Base-by-base conservation (phyloP, 2,797 vertebrate species). In the Syndactyla subalaris region DNA sequence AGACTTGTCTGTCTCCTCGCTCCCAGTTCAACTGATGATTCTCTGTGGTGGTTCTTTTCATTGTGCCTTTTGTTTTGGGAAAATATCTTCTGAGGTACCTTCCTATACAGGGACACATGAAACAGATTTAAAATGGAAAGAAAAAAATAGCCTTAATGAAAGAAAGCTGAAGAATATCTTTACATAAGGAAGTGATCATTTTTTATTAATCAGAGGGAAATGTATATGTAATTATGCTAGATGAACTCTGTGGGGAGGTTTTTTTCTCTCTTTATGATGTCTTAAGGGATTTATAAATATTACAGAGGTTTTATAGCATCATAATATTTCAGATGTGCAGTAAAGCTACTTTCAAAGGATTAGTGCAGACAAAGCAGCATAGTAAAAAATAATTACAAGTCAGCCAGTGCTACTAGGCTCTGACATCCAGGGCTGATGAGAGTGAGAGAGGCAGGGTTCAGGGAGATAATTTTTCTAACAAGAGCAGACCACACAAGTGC, bases 231-330 rank as follows among this genome's bases (percentile, higher is more conserved):
- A 98, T 98, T 98, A 98, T 94, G 97, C 90, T 97, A 97, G 97
- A 97, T 98, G 97, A 98, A 96, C 97, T 98, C 97, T 94, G 94
- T 96, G 92, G 97, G 97, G 98, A 97, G 97, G 66, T 79, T 97
- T 97, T 97, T 97, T 97, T 95, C 97, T 96, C 94, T 89, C 97
- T 98, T 98, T 97, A 98, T 96, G 96, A 97, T 98, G 98, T 98
- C 98, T 98, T 97, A 97, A 97, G 97, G 97, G 97, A 98, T 98
- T 98, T 98, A 98, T 98, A 97, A 98, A 98, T 98, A 98, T 98
- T 97, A 98, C 97, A 97, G 97, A 96, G 97, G 97, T 97, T 98
- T 98, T 97, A 97, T 92, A 87, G 97, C 97, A 95, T 97, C 97
- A 95, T 97, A 97, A 98, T 73, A 95, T 97, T 98, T 97, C 94